phyloP scores from a whole-genome alignment of 2,888 invertebrate genomes.

The Plebejus melissa region DNA sequence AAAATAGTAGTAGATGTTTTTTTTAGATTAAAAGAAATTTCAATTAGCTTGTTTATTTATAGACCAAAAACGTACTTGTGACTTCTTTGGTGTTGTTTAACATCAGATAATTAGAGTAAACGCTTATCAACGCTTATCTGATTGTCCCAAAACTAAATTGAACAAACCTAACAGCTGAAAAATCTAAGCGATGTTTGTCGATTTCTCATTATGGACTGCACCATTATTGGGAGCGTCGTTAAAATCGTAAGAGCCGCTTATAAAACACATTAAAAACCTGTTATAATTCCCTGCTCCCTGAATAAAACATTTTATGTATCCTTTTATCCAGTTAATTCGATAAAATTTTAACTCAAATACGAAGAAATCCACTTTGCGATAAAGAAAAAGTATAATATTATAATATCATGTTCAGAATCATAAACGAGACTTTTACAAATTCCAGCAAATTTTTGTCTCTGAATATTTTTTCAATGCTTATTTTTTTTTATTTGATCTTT shows the following conservation, averaged over 20 bases:
- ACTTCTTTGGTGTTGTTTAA: no score
- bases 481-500: neutral
- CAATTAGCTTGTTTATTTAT: no score
- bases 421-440: neutral
- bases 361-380: slow-evolving; percentile 13
- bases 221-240: slow-evolving; percentile 7
- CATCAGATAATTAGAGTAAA: no score
- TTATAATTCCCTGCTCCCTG: neutral
- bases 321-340: neutral
- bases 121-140: no score
- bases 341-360: neutral
- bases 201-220: neutral
- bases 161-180: neutral
- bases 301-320: slow-evolving; percentile 13
- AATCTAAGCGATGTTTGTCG: neutral
- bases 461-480: neutral
- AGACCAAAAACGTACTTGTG: no score
- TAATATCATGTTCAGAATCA: neutral
- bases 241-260: neutral
- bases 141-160: no score
- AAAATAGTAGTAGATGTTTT: no score
- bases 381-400: neutral
- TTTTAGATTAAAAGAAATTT: no score
- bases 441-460: neutral
- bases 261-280: neutral